Conservation (phyloP, 2,888 invertebrate species). For the Polylopha cassiicola region DNA sequence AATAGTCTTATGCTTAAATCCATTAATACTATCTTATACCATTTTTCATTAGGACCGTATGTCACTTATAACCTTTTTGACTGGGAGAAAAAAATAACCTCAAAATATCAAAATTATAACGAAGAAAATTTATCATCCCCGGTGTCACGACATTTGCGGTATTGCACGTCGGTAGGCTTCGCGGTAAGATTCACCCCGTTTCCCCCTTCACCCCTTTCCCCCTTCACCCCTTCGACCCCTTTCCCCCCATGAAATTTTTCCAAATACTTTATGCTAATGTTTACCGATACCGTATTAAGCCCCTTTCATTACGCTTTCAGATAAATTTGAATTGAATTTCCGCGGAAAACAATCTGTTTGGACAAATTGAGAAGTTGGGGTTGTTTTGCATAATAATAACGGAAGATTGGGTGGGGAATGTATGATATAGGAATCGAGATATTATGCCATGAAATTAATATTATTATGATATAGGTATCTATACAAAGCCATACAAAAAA, state of each 20-base stretch:
- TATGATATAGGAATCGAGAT: no score
- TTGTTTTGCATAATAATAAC: conserved; percentile 54
- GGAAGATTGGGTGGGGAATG: conserved; percentile 4
- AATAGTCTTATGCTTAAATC: no score
- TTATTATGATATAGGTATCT: no score
- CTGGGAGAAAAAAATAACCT: no score
- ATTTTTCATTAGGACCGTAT: no score
- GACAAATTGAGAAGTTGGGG: conserved; percentile 52
- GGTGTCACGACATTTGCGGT: conserved; percentile 9
- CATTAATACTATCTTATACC: no score
- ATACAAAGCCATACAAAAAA: no score
- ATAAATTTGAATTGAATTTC: conserved; percentile 56
- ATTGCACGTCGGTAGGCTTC: conserved; percentile 5
- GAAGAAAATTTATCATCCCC: no score
- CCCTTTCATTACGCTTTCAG: conserved; percentile 48
- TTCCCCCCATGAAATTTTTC: conserved; percentile 52
- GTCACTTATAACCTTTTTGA: no score
- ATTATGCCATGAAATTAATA: no score
- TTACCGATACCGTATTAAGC: conserved; percentile 53
- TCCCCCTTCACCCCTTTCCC: conserved; percentile 39
- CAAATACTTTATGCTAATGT: conserved; percentile 61
- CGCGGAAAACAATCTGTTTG: conserved; percentile 61
- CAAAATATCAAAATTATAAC: no score
- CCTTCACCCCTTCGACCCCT: conserved; percentile 40
- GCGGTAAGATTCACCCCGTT: conserved; percentile 22